Percentiles rank a stretch among this genome's conserved stretches.
Conservation (phyloP, 2,113 vertebrate species). For the Anseranas semipalmata region DNA sequence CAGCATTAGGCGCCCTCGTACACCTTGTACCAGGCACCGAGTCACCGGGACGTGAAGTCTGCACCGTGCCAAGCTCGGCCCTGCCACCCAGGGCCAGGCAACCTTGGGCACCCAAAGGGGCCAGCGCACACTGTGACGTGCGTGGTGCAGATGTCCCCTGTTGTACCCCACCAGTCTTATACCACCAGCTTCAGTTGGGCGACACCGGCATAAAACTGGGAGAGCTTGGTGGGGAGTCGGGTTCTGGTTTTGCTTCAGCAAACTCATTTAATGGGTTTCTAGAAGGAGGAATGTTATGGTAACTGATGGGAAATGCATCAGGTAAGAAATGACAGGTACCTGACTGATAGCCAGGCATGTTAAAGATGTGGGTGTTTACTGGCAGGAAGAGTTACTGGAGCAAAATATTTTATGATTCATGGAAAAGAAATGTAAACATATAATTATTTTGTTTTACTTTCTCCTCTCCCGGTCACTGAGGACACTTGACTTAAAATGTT, state of each 20-base stretch:
- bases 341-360: slow-evolving; percentile 14
- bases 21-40: not conserved
- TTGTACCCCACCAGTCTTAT: not conserved
- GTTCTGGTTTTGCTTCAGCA: not conserved
- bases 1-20: not conserved
- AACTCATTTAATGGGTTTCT: slow-evolving; percentile 17
- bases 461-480: not conserved
- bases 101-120: not conserved
- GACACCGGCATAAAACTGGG: not conserved
- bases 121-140: not conserved
- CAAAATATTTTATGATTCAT: not conserved
- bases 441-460: slow-evolving; percentile 3
- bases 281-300: not conserved
- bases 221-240: not conserved
- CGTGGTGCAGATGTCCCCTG: not conserved
- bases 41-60: not conserved
- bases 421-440: slow-evolving; percentile 29
- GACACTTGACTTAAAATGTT: not conserved
- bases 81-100: not conserved
- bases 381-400: not conserved
- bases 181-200: not conserved
- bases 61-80: not conserved
- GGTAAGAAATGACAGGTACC: slow-evolving; percentile 32
- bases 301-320: slow-evolving; percentile 29
- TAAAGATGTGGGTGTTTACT: slow-evolving; percentile 26